Base-by-base conservation (phyloP, 2,797 vertebrate species). In the Brotula barbata region DNA sequence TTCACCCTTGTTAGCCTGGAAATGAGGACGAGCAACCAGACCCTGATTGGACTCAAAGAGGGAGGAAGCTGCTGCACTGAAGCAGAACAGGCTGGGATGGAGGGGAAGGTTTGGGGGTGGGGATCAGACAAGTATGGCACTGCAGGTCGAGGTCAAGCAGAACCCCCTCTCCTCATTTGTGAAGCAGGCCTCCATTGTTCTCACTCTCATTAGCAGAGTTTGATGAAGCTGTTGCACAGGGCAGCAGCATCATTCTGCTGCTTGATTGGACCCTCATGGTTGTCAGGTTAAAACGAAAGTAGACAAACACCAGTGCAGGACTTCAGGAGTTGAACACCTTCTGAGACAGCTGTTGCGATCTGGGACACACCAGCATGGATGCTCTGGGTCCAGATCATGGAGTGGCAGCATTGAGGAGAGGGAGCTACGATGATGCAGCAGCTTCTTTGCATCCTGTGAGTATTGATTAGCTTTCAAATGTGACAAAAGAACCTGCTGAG, bases 401-500 rank as follows among this genome's bases (percentile, higher is more conserved):
- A 23, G 8, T 21, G 1, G 53, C 63, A 55, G 75, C 63, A 1
- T 82, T 83, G 80, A 87, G 88, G 46, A 87, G 90, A 69, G 88
- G 90, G 80, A 91, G 91, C 81, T 89, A 86, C 28, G 88, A 92
- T 21, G 89, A 87, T 1, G 67, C 83, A n/a, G 70, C 74, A 1
- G 56, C 65, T 20, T 78, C 87, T 22, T 82, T 88, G 21, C 83
- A 68, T 53, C 84, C 77, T 10, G 92, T 93, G 68, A 93, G 92
- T 92, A 77, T 31, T 23, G 36, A 52, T 17, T 50, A 0, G 6
- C 2, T 9, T 6, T 54, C 13, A 11, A 7, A 5, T 19, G 14
- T 6, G 39, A 46, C 34, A 66, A 16, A 34, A 57, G 43, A 10
- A 44, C 33, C 52, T 33, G 50, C 4, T 15, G 15, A 10, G 15